A percentile compares a stretch with the other conserved stretches of the same genome.
Conservation (phyloP, 2,113 vertebrate genomes). For the Atractosteus spatula region DNA sequence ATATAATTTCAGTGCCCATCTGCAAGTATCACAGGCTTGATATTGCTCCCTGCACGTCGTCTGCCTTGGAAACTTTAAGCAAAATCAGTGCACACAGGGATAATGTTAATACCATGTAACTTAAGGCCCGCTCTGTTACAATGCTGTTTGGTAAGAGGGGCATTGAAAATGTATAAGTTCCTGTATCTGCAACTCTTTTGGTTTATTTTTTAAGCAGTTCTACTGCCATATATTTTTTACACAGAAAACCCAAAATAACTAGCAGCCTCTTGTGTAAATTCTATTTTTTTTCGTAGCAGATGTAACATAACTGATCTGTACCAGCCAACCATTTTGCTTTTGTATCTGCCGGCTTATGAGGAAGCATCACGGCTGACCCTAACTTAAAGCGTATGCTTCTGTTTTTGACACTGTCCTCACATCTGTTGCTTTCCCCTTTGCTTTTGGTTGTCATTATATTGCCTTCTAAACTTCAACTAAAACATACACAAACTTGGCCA, state of each 20-base stretch:
- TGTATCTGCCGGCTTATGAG: constrained; percentile 74
- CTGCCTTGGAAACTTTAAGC: not conserved
- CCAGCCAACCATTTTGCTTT: constrained; percentile 78
- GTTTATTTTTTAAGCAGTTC: not conserved
- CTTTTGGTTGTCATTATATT: constrained; percentile 76
- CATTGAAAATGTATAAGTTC: constrained; percentile 3
- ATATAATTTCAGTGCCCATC: not conserved
- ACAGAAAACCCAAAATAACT: constrained; percentile 5
- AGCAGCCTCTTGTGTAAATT: constrained; percentile 23
- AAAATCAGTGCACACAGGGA: no score
- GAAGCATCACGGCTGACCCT: constrained; percentile 79
- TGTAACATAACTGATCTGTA: constrained; percentile 78
- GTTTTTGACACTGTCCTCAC: constrained; percentile 76
- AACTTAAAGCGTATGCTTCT: constrained; percentile 77
- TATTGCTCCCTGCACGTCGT: not conserved
- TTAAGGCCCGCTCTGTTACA: not conserved
- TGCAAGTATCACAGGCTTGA: not conserved
- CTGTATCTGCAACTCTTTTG: not conserved
- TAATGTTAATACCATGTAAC: no score
- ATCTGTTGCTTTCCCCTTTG: constrained; percentile 81
- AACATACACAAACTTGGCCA: constrained; percentile 76
- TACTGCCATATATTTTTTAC: not conserved
- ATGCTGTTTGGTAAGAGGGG: not conserved
- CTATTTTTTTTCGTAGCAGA: constrained; percentile 62
- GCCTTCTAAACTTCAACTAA: constrained; percentile 79